Conservation (phyloP, 2,113 vertebrate species). For the Dicaeum eximium region DNA sequence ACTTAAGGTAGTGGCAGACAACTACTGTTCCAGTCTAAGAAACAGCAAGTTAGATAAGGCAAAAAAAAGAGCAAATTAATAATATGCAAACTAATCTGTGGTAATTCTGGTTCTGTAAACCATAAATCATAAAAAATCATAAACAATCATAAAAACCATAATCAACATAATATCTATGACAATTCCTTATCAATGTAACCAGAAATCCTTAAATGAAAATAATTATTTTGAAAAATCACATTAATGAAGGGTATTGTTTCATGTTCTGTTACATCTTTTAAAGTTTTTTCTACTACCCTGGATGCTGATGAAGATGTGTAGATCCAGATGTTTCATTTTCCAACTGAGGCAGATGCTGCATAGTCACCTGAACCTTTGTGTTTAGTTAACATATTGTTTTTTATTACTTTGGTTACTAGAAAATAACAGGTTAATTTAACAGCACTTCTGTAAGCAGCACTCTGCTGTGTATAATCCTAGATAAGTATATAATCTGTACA, state of each 20-base stretch:
- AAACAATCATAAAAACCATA: too few species aligned
- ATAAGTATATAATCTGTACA: constrained; percentile 8
- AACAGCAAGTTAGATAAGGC: background rate
- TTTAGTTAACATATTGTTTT: background rate
- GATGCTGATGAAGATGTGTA: background rate
- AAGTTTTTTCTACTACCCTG: background rate
- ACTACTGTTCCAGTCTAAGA: background rate
- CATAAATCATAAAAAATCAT: too few species aligned
- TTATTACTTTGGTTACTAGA: background rate
- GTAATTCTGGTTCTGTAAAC: background rate
- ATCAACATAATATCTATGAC: background rate
- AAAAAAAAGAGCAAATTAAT: background rate
- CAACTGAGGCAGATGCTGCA: background rate
- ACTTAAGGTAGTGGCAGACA: background rate
- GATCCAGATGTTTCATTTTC: background rate
- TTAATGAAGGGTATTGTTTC: background rate
- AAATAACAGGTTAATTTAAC: background rate
- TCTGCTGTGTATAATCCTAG: background rate
- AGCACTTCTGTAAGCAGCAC: background rate
- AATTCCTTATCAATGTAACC: background rate
- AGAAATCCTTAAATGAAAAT: background rate
- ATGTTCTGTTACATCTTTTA: background rate
- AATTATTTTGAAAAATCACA: background rate
- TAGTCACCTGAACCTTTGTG: background rate
- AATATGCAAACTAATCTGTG: background rate